phyloP scores from a whole-genome alignment of 2,888 invertebrate genomes.

The Heliothis peltigera region DNA sequence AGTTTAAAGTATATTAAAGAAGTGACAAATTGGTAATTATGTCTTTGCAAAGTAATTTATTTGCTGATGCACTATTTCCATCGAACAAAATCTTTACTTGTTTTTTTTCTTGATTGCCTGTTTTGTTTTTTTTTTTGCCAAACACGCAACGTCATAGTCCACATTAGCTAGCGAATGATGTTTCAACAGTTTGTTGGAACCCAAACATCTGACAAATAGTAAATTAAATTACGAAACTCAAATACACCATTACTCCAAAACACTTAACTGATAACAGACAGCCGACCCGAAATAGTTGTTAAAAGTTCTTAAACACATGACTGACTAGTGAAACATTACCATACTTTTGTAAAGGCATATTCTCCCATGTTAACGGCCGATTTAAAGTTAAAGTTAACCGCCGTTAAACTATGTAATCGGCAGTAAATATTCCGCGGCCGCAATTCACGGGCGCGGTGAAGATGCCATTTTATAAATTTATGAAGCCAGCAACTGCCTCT shows the following conservation, averaged over 20 bases:
- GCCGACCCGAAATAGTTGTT: background rate
- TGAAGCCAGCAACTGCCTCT: conserved; percentile 62
- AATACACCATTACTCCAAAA: too few species aligned
- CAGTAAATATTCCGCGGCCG: conserved; percentile 42
- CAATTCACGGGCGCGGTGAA: conserved; percentile 36
- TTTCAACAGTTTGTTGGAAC: background rate
- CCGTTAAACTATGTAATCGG: conserved; percentile 42
- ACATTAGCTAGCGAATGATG: too few species aligned
- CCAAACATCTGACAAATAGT: background rate
- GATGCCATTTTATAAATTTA: conserved; percentile 63
- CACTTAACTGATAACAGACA: too few species aligned
- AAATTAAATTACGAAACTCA: background rate
- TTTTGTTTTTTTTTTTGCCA: too few species aligned
- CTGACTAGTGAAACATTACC: background rate
- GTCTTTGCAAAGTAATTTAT: too few species aligned
- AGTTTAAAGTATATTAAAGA: background rate
- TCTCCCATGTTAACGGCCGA: conserved; percentile 4
- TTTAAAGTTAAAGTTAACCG: conserved; percentile 30
- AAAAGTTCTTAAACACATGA: background rate
- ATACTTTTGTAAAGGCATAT: background rate
- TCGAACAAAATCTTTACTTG: too few species aligned
- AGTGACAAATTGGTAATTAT: too few species aligned
- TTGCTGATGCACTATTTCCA: too few species aligned
- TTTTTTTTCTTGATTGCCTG: background rate
- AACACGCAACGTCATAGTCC: too few species aligned